These are phyloP conservation scores for Hydrozoanthus gracilis DNA, from an alignment of 92 coral and sea anemone genomes.

Conservation along the genomic window DNA sequence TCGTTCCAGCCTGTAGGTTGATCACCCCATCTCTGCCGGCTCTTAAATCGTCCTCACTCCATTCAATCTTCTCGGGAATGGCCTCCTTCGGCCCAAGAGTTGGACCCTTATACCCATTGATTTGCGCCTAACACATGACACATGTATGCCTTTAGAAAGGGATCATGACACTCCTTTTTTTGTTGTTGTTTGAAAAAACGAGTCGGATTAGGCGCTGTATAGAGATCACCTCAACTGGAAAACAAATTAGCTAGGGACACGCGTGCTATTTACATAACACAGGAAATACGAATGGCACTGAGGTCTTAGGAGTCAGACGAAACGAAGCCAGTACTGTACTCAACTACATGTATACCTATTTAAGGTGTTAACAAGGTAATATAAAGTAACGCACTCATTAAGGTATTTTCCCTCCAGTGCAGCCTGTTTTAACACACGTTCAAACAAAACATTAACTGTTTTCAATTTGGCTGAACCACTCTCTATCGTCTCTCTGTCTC, in stretches of 20 bases:
- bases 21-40: constrained; percentile 14
- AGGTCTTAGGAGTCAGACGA: too few species aligned
- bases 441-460: not conserved
- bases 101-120: constrained; percentile 39
- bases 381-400: too few species aligned
- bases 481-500: not conserved
- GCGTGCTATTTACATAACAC: too few species aligned
- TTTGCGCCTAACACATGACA: constrained; percentile 21
- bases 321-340: too few species aligned
- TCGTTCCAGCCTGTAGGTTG: constrained; percentile 38
- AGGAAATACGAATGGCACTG: too few species aligned
- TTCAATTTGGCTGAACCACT: not conserved
- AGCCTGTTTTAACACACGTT: not conserved
- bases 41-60: constrained; percentile 14
- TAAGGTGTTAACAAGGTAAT: too few species aligned
- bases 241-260: too few species aligned
- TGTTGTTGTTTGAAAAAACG: not conserved
- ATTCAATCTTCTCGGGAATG: not conserved
- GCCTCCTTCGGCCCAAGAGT: constrained; percentile 34
- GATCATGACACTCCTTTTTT: not conserved
- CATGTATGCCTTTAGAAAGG: not conserved
- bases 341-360: too few species aligned
- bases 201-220: not conserved
- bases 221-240: not conserved
- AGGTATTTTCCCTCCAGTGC: not conserved